Base-by-base conservation (phyloP, 2,797 vertebrate species). In the Lepilemur ruficaudatus region DNA sequence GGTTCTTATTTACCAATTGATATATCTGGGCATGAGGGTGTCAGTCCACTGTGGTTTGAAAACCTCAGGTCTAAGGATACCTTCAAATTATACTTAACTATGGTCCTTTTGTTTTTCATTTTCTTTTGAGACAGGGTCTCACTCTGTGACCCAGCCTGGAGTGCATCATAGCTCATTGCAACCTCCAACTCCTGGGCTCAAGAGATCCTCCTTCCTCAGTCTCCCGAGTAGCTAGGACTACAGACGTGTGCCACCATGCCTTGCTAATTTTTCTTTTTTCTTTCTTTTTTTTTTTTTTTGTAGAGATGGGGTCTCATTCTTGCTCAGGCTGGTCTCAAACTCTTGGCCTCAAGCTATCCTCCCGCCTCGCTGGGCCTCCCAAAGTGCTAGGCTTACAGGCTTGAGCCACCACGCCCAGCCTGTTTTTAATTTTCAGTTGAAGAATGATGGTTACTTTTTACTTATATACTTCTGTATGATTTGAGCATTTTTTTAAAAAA, bases 401-500 rank as follows among this genome's bases (percentile, higher is more conserved):
- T 3, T 18, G 63, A 65, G 63, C 32, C 32, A 65, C 7, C 63
- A 18, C 7, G 4, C 63, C 32, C 63, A 65, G 32, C 32, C 32
- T 79, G 41, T 35, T 85, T 95, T 94, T 35, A n/a, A 75, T 89
- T 89, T 84, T 70, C 67, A 84, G 5, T 32, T 43, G 23, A 93
- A 94, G 43, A 86, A 41, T 15, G 6, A 18, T 17, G 9, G 10
- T 35, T 41, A 38, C 25, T 35, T 91, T 81, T 92, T 46, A 88
- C 46, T 88, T 91, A 14, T 22, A 67, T 28, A 55, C n/a, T 48
- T 46, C 61, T 41, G 0, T 46, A 67, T 20, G 7, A 85, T 43
- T 85, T 50, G 20, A 70, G 35, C 3, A 12, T 23, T 72, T 57
- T 55, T 63, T 93, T 75, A 18, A 9, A 25, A 94, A 9, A 25